phyloP scores from a whole-genome alignment of 2,797 vertebrate species.

The Gallirallus australis region DNA sequence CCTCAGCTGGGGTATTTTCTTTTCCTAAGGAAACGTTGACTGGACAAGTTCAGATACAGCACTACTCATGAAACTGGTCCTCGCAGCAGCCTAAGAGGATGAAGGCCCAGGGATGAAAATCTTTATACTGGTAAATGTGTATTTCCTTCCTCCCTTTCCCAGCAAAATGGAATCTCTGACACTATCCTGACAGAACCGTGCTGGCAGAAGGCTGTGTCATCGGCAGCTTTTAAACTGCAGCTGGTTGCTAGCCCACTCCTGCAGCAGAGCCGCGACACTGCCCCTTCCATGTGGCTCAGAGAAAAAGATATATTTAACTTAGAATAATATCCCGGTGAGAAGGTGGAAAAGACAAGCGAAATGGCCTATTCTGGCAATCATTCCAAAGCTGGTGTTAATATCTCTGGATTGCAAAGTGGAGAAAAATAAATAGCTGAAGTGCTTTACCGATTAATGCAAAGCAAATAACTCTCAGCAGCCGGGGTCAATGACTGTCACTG shows the following conservation, averaged over 20 bases:
- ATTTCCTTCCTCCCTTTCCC: background rate
- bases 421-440: conserved; percentile 61
- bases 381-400: conserved; percentile 37
- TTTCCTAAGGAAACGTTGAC: background rate
- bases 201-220: background rate
- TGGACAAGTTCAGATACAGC: background rate
- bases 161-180: background rate
- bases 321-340: background rate
- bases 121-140: background rate
- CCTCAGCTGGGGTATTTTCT: background rate
- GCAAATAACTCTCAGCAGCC: conserved; percentile 46
- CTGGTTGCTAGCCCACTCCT: conserved; percentile 1
- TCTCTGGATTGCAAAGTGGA: conserved; percentile 27
- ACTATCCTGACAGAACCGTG: background rate
- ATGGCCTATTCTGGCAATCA: conserved; percentile 30
- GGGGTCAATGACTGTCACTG: conserved; percentile 57
- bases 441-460: conserved; percentile 56
- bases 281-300: background rate
- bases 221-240: background rate
- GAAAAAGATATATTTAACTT: conserved; percentile 27
- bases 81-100: background rate
- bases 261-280: background rate
- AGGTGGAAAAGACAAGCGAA: conserved; percentile 41
- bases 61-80: background rate
- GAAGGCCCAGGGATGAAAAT: background rate